phyloP scores from a whole-genome alignment of 2,888 invertebrate species.

The Fragum sueziense region DNA sequence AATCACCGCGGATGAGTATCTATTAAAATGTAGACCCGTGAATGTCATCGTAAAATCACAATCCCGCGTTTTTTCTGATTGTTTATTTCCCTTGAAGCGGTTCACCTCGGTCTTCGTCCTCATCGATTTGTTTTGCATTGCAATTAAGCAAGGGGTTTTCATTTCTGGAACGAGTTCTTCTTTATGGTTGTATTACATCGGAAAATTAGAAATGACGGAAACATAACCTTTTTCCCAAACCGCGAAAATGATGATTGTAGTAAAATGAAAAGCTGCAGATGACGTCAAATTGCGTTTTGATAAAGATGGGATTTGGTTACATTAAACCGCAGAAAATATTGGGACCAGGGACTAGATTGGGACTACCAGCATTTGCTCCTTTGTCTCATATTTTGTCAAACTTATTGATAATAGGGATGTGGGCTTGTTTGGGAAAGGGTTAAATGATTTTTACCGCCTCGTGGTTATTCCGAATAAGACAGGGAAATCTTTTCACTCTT shows the following conservation, averaged over 20 bases:
- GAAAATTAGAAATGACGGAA: slow-evolving; percentile 35
- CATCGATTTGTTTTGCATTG: slow-evolving; percentile 22
- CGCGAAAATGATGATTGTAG: too few species aligned
- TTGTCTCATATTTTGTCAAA: too few species aligned
- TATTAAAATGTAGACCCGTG: slow-evolving; percentile 6
- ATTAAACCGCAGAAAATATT: too few species aligned
- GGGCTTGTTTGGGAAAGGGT: too few species aligned
- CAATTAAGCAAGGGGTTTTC: slow-evolving; percentile 12
- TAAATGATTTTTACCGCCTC: slow-evolving; percentile 20
- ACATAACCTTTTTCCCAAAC: too few species aligned
- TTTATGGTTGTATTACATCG: slow-evolving; percentile 33
- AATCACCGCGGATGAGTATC: slow-evolving; percentile 11
- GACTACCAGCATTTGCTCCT: too few species aligned
- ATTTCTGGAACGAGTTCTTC: slow-evolving; percentile 1
- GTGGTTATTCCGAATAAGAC: background rate
- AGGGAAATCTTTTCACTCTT: background rate
- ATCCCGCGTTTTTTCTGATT: slow-evolving; percentile 18
- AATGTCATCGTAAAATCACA: background rate
- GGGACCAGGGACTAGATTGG: too few species aligned
- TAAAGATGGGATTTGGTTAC: too few species aligned
- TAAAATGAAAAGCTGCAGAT: too few species aligned
- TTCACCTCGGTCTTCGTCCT: background rate
- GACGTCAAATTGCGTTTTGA: too few species aligned
- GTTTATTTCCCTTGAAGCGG: slow-evolving; percentile 13
- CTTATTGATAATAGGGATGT: too few species aligned